These are phyloP conservation scores for Stramonita haemastoma DNA, from an alignment of 2,888 invertebrate species.

Conservation along the genomic window DNA sequence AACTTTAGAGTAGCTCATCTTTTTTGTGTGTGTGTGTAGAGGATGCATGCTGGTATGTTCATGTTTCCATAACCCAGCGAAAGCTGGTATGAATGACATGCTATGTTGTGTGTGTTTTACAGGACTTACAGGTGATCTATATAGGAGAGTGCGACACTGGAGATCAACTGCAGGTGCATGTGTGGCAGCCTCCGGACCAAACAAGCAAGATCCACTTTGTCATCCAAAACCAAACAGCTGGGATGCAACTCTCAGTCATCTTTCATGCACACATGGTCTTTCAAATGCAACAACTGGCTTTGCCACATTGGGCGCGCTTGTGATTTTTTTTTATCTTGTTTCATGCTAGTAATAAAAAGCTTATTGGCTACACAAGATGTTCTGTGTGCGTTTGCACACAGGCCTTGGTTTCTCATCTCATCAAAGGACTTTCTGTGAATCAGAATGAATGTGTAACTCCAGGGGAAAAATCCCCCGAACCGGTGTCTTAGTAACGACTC, in stretches of 20 bases:
- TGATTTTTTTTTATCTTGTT: not conserved
- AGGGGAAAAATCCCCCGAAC: no score
- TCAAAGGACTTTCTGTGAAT: no score
- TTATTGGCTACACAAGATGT: not conserved
- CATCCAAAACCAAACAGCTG: not conserved
- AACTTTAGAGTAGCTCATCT: no score
- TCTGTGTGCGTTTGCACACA: not conserved
- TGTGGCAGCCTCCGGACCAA: not conserved
- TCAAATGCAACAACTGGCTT: not conserved
- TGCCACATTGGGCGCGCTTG: not conserved
- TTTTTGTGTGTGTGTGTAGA: not conserved
- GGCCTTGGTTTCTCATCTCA: no score
- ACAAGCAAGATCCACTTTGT: conserved; percentile 12
- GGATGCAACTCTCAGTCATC: not conserved
- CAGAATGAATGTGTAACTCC: no score
- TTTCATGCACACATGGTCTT: not conserved
- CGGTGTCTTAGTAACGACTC: no score
- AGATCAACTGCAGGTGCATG: conserved; percentile 17
- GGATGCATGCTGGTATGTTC: not conserved
- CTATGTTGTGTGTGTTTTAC: not conserved
- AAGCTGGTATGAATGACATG: not conserved
- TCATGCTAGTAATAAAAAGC: not conserved
- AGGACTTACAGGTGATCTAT: not conserved
- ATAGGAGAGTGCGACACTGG: not conserved
- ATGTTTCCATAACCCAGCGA: not conserved